Evolutionary conservation across 2,888 invertebrate genomes (phyloP).

Genomic region (Cenopis cana): DNA sequence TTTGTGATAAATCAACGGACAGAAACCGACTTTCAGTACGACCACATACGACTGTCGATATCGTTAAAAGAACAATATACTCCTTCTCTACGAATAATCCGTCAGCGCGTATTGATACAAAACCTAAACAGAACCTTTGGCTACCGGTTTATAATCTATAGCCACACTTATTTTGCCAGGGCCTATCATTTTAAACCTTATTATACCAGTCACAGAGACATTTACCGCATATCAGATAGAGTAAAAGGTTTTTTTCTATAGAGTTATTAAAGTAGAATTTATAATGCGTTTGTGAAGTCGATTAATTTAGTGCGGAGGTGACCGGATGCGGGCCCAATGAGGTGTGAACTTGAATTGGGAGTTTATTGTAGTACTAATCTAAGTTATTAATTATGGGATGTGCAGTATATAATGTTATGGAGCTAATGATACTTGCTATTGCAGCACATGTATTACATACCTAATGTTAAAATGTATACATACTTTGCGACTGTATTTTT

Average conservation of each 20-base stretch:
- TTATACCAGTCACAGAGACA: conserved; percentile 31
- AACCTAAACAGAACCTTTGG: conserved; percentile 75
- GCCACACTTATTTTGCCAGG: conserved; percentile 65
- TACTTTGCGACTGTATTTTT: too few relatives aligned
- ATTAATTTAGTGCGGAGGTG: conserved; percentile 59
- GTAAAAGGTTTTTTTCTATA: conserved; percentile 55
- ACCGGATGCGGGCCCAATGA: conserved; percentile 40
- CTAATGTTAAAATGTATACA: background rate
- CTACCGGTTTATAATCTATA: conserved; percentile 74
- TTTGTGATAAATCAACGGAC: too few relatives aligned
- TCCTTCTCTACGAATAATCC: conserved; percentile 57
- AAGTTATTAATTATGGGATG: conserved; percentile 32
- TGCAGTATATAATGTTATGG: conserved; percentile 1
- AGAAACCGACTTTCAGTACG: background rate
- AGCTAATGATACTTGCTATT: conserved; percentile 18
- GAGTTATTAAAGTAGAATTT: conserved; percentile 76
- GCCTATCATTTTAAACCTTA: conserved; percentile 50
- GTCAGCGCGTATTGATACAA: conserved; percentile 71
- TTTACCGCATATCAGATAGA: conserved; percentile 7
- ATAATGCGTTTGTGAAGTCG: conserved; percentile 64
- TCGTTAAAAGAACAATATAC: conserved; percentile 47
- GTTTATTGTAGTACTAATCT: conserved; percentile 37
- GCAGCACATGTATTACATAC: background rate
- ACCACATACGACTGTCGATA: background rate
- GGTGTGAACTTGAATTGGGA: conserved; percentile 40